A percentile compares a stretch with the other conserved stretches of the same genome.
Evolutionary conservation across 1,140 invertebrate species (phyloP).

Genomic region (Andricus grossulariae): DNA sequence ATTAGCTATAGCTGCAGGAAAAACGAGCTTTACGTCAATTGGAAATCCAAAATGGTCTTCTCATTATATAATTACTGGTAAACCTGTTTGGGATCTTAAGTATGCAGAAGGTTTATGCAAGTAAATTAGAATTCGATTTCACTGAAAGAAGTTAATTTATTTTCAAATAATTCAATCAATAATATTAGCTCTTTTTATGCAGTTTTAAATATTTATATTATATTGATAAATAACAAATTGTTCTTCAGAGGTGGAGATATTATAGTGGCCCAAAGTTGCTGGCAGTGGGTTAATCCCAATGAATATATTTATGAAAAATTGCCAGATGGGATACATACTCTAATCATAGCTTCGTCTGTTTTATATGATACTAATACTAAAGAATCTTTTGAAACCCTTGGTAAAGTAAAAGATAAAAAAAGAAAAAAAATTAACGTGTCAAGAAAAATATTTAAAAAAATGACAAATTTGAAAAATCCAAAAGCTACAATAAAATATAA

Average conservation of each 20-base stretch:
- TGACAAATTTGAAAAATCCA: too few relatives aligned
- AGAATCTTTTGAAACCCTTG: background rate
- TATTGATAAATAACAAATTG: slow-evolving; percentile 12
- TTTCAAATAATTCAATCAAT: too few relatives aligned
- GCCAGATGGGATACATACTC: slow-evolving; percentile 64
- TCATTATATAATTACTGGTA: slow-evolving; percentile 79
- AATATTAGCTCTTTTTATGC: too few relatives aligned
- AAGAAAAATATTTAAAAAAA: too few relatives aligned
- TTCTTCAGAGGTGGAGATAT: slow-evolving; percentile 68
- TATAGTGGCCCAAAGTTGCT: slow-evolving; percentile 67
- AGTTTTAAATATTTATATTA: too few relatives aligned
- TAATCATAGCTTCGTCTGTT: slow-evolving; percentile 60
- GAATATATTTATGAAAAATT: slow-evolving; percentile 69
- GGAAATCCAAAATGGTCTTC: slow-evolving; percentile 74
- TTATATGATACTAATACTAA: slow-evolving; percentile 36
- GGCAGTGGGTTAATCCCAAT: slow-evolving; percentile 69
- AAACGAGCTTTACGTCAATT: slow-evolving; percentile 77
- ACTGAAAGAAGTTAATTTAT: too few relatives aligned
- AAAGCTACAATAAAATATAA: too few relatives aligned
- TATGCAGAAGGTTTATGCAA: slow-evolving; percentile 66
- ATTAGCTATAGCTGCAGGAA: slow-evolving; percentile 80
- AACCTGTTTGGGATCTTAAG: slow-evolving; percentile 80
- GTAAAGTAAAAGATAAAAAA: background rate
- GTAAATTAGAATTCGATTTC: slow-evolving; percentile 45
- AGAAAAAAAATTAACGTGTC: too few relatives aligned